Percentiles rank a stretch among this genome's conserved stretches.
Conservation (phyloP, 2,113 vertebrate species). For the Sterna hirundo region DNA sequence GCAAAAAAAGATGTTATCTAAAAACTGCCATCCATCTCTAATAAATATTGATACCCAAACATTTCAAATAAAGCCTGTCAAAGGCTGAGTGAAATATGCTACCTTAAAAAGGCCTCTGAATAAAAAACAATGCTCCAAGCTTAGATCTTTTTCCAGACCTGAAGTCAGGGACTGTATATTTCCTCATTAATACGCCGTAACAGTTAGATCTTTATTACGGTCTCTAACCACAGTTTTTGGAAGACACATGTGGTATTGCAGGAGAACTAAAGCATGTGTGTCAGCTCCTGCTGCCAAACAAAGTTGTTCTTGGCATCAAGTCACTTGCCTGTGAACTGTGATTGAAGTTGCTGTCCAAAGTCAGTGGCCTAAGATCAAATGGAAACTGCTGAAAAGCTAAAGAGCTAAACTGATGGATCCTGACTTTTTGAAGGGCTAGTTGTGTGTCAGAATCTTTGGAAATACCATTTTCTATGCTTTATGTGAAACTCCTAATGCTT, state of each 20-base stretch:
- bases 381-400: conserved; percentile 20
- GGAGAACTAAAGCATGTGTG: background rate
- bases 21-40: background rate
- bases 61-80: background rate
- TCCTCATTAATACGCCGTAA: background rate
- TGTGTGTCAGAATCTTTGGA: background rate
- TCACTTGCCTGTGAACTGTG: conserved; percentile 30
- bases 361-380: conserved; percentile 13
- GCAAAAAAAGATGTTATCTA: background rate
- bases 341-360: conserved; percentile 44
- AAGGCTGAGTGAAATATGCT: background rate
- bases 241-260: conserved; percentile 18
- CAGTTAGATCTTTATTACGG: background rate
- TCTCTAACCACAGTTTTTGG: conserved; percentile 44
- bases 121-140: background rate
- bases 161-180: background rate
- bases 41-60: background rate
- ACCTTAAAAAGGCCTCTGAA: background rate
- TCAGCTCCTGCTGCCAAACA: conserved; percentile 43
- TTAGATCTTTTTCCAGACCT: conserved; percentile 20
- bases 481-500: background rate
- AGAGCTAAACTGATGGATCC: background rate
- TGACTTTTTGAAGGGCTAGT: background rate
- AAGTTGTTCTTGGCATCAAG: conserved; percentile 56
- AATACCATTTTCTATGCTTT: background rate